Evolutionary conservation across 2,113 vertebrate genomes (phyloP), one percentile per base, ranked within the genome.

Genomic region (Notarius quadriscutis): DNA sequence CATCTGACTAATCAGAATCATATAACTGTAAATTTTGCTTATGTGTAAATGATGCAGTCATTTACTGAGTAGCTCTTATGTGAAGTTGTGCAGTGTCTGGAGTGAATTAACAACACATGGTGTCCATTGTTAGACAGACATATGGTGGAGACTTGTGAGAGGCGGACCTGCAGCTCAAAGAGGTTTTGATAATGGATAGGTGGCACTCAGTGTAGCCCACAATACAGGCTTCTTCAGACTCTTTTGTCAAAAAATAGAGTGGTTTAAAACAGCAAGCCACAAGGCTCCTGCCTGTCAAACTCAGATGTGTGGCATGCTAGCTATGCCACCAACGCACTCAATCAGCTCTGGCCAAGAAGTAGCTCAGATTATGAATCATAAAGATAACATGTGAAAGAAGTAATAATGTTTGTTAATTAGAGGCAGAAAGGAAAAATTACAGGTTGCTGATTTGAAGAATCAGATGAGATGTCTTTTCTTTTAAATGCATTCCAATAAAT

Each of bases 381-480:
- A 95, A 81, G 95, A 96, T 15, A 95, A 97, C 14, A 95, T 96
- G 51, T 30, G 2, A 62, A 48, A 30, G 50, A 79, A 80, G 18
- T 12, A 22, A 41, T 25, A 10, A 7, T 81, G 57, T 62, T 22
- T 62, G 25, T 48, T 81, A 17, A 41, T 81, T 22, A 41, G 27
- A 41, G 27, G 79, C 20, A 34, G 27, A 17, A 55, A 82, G 62
- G 48, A 20, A 60, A 60, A 62, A 67, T 14, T 6, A 2, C 7
- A 18, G 3, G 12, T 14, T 65, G 72, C 2, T 85, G 12, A 5
- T 20, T 57, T 34, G 4, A 71, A 57, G 41, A 84, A 58, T 74
- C 5, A 34, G 48, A 84, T 27, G 17, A 60, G 55, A 60, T 17
- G 3, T 4, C 2, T 58, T 14, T 80, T 58, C 15, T 34, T 80